A percentile compares a stretch with the other conserved stretches of the same genome.
Conservation (phyloP, 2,113 vertebrate species). For the Gasterosteus aculeatus region DNA sequence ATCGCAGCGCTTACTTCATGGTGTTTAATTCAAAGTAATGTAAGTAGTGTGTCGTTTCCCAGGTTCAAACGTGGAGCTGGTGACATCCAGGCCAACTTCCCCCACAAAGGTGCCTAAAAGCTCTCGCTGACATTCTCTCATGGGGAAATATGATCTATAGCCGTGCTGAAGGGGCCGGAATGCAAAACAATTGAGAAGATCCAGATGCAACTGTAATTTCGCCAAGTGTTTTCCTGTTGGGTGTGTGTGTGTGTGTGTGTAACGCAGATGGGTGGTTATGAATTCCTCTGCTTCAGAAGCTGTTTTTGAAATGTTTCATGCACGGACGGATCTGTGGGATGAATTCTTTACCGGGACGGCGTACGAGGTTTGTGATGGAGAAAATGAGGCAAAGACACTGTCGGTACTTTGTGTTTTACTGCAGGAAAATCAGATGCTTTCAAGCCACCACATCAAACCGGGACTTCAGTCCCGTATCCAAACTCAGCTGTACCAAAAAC, state of each 20-base stretch:
- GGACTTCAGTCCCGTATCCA: background rate
- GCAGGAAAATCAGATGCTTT: background rate
- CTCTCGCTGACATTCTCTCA: conserved; percentile 4
- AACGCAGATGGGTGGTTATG: conserved; percentile 35
- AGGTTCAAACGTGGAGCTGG: background rate
- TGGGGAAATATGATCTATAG: conserved; percentile 35
- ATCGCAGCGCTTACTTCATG: background rate
- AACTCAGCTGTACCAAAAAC: background rate
- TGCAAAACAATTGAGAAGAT: conserved; percentile 32
- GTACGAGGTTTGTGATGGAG: background rate
- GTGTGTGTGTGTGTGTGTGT: conserved; percentile 20
- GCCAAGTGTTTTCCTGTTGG: background rate
- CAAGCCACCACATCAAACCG: background rate
- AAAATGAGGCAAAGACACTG: background rate
- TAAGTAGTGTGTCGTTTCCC: background rate
- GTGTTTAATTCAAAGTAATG: background rate
- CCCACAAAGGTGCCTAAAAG: conserved; percentile 12
- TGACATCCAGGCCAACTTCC: conserved; percentile 2
- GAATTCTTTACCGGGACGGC: conserved; percentile 14
- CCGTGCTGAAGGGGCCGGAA: background rate
- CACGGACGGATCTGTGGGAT: conserved; percentile 32
- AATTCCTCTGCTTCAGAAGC: conserved; percentile 64
- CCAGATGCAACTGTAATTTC: conserved; percentile 38
- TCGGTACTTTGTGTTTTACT: background rate
- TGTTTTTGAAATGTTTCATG: conserved; percentile 43